Base-by-base conservation (phyloP, 2,113 vertebrate genomes). In the Cairina moschata region DNA sequence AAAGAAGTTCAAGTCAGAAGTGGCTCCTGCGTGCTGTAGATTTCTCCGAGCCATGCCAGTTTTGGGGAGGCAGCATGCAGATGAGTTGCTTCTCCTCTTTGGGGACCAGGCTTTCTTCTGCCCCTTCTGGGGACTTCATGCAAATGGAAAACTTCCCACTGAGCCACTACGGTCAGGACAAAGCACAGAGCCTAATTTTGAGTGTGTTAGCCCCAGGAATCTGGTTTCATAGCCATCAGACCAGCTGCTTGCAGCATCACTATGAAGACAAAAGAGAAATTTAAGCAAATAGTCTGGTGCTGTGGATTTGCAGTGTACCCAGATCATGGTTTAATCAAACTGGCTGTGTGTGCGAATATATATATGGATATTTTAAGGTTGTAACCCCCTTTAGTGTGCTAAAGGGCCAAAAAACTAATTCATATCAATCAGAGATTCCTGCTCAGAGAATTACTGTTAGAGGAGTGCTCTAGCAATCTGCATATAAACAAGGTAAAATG, bases 391-490 rank as follows among this genome's bases (percentile, higher is more conserved):
- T 95, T 86, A 81, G 36, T 81, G 42, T 65, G 40, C 83, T 87
- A 92, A 87, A 83, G 52, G 56, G 52, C 34, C 56, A 36, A 91
- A 88, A 91, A 84, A 1, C 59, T 18, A 48, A 84, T 80, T 90
- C n/a, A 13, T 75, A 80, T 91, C 92, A 90, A 91, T 96, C 78
- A 96, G 14, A 66, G 69, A 88, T 93, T 79, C 31, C 59, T 96
- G 95, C 50, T 38, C 89, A 93, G 36, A 90, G 40, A 84, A 88
- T 79, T 94, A 73, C 62, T 96, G 92, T 65, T 42, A 67, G 72
- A 67, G 86, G 68, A 96, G 66, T 91, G 67, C 82, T 93, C 65
- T 88, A 92, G 88, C 79, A 93, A 95, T 94, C 94, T 97, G 34
- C 88, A 83, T 95, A 78, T 62, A 94, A 97, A 95, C 62, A 83